Evolutionary conservation across 2,113 vertebrate species (phyloP).

Genomic region (Ophiodon elongatus): DNA sequence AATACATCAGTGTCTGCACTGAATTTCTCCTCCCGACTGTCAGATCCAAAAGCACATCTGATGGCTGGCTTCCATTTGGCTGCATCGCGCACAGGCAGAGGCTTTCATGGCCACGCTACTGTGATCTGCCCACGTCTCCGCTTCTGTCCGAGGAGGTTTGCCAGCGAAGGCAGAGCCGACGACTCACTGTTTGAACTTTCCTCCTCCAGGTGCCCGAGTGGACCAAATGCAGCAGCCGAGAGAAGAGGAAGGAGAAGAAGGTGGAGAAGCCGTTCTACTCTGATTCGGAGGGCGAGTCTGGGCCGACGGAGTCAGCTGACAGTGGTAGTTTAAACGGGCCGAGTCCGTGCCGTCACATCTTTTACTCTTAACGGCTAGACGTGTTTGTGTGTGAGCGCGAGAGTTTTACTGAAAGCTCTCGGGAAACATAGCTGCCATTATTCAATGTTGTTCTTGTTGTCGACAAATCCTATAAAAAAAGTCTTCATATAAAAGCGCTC

Average conservation of each 20-base stretch:
- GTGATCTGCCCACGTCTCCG: constrained; percentile 60
- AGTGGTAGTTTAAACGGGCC: constrained; percentile 84
- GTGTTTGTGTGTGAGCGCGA: neutral
- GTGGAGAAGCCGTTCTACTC: constrained; percentile 98
- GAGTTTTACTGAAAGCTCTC: neutral
- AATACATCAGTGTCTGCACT: constrained; percentile 26
- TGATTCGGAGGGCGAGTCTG: constrained; percentile 95
- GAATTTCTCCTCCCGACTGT: constrained; percentile 34
- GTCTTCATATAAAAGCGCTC: neutral
- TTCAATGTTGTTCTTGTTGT: neutral
- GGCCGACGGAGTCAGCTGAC: constrained; percentile 96
- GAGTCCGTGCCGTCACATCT: neutral
- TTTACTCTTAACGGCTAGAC: too few relatives aligned
- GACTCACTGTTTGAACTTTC: constrained; percentile 24
- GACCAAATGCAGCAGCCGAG: constrained; percentile 96
- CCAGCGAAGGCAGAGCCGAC: neutral
- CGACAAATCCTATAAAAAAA: neutral
- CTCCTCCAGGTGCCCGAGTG: constrained; percentile 93
- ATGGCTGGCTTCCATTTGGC: constrained; percentile 69
- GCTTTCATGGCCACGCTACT: constrained; percentile 80
- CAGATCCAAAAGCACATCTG: constrained; percentile 58
- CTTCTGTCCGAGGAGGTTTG: constrained; percentile 37
- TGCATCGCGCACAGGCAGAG: constrained; percentile 68
- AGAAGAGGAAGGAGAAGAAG: constrained; percentile 98
- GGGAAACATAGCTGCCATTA: neutral